phyloP scores from a whole-genome alignment of 1,140 invertebrate genomes.

The Eufriesea mexicana region DNA sequence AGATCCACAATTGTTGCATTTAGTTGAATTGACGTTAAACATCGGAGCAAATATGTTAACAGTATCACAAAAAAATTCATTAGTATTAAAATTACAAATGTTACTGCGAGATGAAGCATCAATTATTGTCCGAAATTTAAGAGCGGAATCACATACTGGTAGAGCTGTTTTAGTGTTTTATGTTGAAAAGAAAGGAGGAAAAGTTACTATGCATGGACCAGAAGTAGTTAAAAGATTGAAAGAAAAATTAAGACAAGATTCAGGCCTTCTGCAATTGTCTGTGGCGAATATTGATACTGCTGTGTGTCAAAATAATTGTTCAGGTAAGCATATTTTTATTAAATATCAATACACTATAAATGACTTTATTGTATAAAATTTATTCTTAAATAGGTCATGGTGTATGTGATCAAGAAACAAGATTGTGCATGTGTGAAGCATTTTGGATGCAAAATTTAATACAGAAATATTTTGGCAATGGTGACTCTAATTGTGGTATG shows the following conservation, averaged over 20 bases:
- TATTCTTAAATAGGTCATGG: constrained; percentile 87
- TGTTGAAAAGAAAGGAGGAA: constrained; percentile 82
- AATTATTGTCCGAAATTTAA: constrained; percentile 85
- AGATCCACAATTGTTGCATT: constrained; percentile 88
- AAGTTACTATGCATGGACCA: constrained; percentile 81
- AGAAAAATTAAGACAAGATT: constrained; percentile 87
- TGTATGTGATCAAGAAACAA: constrained; percentile 91
- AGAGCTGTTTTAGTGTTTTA: constrained; percentile 86
- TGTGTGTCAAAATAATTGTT: constrained; percentile 96
- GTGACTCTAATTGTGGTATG: constrained; percentile 90
- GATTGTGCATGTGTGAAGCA: constrained; percentile 94
- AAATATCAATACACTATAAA: background rate
- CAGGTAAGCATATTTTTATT: constrained; percentile 82
- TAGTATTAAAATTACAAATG: constrained; percentile 89
- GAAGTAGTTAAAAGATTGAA: constrained; percentile 86
- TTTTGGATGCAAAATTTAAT: constrained; percentile 96
- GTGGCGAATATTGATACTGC: constrained; percentile 90
- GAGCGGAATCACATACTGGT: constrained; percentile 84
- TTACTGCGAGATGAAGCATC: constrained; percentile 87
- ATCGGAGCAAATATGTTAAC: constrained; percentile 88
- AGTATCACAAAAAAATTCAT: constrained; percentile 88
- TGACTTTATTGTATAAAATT: constrained; percentile 9
- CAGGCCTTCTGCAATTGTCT: constrained; percentile 87
- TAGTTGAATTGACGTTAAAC: constrained; percentile 91
- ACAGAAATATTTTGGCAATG: constrained; percentile 85